Percentiles rank a stretch among this genome's conserved stretches.
These are phyloP conservation scores for Alitta virens DNA, from an alignment of 2,888 invertebrate species.

Conservation along the genomic window DNA sequence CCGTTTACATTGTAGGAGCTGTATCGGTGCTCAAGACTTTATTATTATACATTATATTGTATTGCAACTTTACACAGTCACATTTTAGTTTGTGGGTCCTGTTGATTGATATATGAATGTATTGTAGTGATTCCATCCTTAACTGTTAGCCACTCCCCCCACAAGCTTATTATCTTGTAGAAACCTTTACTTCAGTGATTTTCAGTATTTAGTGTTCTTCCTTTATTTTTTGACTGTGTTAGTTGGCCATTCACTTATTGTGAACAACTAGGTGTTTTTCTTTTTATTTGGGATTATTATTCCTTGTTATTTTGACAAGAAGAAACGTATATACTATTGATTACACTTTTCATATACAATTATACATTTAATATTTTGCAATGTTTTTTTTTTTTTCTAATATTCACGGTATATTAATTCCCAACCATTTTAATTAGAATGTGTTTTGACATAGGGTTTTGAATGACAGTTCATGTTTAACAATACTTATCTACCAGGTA, in stretches of 20 bases:
- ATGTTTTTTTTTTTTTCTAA: constrained; percentile 36
- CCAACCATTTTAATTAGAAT: constrained; percentile 10
- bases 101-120: not conserved
- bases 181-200: not conserved
- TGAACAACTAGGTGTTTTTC: constrained; percentile 24
- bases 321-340: constrained; percentile 36
- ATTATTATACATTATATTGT: constrained; percentile 1
- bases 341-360: constrained; percentile 46
- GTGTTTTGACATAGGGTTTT: constrained; percentile 12
- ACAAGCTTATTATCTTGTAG: no score
- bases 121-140: no score
- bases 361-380: constrained; percentile 42
- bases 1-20: constrained; percentile 11
- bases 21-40: constrained; percentile 19
- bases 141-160: no score
- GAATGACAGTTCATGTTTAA: constrained; percentile 17
- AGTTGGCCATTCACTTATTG: constrained; percentile 14
- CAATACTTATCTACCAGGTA: constrained; percentile 14
- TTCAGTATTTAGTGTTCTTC: constrained; percentile 18
- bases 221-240: constrained; percentile 12
- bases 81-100: not conserved
- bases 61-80: constrained; percentile 1
- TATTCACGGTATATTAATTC: constrained; percentile 29
- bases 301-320: constrained; percentile 37
- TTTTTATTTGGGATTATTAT: constrained; percentile 34